phyloP scores from a whole-genome alignment of 2,888 invertebrate species.

The Amblyjoppa fuscipennis region DNA sequence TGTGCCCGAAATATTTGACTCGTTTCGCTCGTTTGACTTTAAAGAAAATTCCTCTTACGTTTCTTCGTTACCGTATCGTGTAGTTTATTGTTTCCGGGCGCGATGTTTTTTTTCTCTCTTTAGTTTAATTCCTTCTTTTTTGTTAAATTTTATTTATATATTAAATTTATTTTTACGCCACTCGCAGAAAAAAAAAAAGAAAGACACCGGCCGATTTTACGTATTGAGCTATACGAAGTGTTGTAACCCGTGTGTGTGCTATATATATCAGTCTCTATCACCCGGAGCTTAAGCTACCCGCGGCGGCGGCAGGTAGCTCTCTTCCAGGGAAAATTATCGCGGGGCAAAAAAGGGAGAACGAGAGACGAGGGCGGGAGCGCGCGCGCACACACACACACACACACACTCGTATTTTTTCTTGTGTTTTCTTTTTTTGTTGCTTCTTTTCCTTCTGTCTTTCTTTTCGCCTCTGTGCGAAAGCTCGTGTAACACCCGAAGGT shows the following conservation, averaged over 20 bases:
- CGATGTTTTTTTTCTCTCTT: too few species aligned
- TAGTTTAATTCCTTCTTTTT: too few species aligned
- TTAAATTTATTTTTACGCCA: not conserved
- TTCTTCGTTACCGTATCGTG: too few species aligned
- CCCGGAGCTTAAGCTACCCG: constrained; percentile 37
- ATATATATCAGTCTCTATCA: not conserved
- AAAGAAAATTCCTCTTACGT: too few species aligned
- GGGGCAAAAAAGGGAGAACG: constrained; percentile 26
- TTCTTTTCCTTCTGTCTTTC: constrained; percentile 3
- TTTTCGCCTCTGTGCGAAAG: not conserved
- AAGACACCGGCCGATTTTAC: not conserved
- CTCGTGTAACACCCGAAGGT: constrained; percentile 3
- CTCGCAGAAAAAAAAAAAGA: not conserved
- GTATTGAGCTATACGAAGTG: not conserved
- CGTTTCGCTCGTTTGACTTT: not conserved
- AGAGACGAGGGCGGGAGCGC: constrained; percentile 54
- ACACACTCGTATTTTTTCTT: constrained; percentile 54
- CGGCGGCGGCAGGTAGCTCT: constrained; percentile 40
- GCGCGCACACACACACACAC: constrained; percentile 44
- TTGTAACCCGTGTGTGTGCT: constrained; percentile 22
- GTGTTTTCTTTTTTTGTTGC: constrained; percentile 25
- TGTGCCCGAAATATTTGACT: not conserved
- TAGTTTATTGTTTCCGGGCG: too few species aligned
- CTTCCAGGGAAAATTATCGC: constrained; percentile 49
- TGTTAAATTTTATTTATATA: too few species aligned